Conservation (phyloP, 2,888 invertebrate genomes). For the Rapana venosa region DNA sequence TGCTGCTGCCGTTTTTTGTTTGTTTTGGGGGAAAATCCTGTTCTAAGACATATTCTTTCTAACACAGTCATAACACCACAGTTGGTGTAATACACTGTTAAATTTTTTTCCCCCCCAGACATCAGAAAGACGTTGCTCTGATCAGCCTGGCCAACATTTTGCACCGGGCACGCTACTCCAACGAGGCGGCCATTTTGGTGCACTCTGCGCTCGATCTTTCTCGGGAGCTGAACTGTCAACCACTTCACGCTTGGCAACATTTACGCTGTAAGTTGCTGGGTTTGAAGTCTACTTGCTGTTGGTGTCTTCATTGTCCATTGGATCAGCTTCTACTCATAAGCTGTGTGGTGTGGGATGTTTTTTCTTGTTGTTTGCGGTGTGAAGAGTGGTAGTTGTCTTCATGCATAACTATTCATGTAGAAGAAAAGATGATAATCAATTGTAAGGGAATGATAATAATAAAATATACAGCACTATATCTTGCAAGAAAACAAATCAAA, state of each 20-base stretch:
- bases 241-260: conserved; percentile 86
- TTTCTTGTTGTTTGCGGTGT: background rate
- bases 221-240: conserved; percentile 80
- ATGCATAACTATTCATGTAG: background rate
- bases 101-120: conserved; percentile 79
- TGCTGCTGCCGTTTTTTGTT: too few relatives aligned
- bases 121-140: conserved; percentile 86
- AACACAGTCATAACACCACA: too few relatives aligned
- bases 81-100: background rate
- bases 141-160: conserved; percentile 87
- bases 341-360: too few relatives aligned
- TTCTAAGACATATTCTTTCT: too few relatives aligned
- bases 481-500: too few relatives aligned
- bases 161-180: conserved; percentile 83
- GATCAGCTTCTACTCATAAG: too few relatives aligned
- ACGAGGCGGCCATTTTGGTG: conserved; percentile 86
- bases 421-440: background rate
- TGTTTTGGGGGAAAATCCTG: too few relatives aligned
- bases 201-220: conserved; percentile 87
- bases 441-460: background rate
- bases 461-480: too few relatives aligned
- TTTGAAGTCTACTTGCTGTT: background rate
- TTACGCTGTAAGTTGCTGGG: conserved; percentile 81
- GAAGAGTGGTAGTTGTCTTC: background rate
- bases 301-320: too few relatives aligned